phyloP scores from a whole-genome alignment of 2,113 vertebrate species.

The Oreocharis arfaki region DNA sequence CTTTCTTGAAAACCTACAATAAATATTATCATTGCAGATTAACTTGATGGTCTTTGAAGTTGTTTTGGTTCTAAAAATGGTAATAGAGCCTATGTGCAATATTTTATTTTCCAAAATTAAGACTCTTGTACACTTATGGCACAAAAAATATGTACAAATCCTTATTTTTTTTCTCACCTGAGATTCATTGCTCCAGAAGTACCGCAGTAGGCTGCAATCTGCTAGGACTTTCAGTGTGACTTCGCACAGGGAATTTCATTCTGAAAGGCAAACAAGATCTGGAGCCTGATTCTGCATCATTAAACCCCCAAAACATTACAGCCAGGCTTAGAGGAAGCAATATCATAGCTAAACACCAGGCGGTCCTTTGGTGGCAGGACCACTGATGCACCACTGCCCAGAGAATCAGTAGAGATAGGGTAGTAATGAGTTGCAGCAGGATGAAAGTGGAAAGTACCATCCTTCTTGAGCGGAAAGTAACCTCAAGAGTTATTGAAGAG shows the following conservation, averaged over 20 bases:
- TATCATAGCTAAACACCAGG: neutral
- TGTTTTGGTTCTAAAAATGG: constrained; percentile 30
- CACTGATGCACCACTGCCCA: neutral
- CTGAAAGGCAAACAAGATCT: neutral
- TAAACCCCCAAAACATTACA: neutral
- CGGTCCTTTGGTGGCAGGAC: neutral
- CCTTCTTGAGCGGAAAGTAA: neutral
- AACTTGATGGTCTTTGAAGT: constrained; percentile 9
- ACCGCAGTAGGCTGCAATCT: neutral
- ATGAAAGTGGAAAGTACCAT: no score
- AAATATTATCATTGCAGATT: constrained; percentile 14
- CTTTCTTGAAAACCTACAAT: neutral
- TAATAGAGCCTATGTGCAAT: neutral
- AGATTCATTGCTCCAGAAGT: neutral
- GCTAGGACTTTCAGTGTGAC: neutral
- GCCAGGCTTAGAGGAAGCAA: neutral
- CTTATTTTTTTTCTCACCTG: neutral
- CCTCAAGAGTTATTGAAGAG: neutral
- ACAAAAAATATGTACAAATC: neutral
- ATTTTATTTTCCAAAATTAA: neutral
- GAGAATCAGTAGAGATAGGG: neutral
- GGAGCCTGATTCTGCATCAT: neutral
- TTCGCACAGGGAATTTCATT: neutral
- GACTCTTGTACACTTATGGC: neutral
- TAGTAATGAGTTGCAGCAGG: neutral